phyloP scores from a whole-genome alignment of 2,113 vertebrate species.

The Prinia subflava region DNA sequence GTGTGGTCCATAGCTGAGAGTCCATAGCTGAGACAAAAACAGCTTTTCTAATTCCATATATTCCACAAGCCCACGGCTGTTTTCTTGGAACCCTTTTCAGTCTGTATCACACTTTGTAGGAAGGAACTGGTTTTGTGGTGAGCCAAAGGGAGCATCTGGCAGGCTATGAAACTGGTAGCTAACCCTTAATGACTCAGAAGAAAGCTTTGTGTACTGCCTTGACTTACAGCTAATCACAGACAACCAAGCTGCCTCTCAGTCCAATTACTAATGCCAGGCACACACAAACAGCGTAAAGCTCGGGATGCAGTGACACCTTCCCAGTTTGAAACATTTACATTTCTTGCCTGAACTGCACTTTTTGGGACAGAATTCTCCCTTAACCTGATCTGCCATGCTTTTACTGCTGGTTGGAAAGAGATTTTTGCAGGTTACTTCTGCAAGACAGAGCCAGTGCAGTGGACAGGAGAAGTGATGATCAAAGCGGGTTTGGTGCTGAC shows the following conservation, averaged over 20 bases:
- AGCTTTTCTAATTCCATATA: background rate
- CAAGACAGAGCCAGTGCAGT: background rate
- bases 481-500: background rate
- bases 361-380: background rate
- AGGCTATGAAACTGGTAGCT: background rate
- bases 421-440: background rate
- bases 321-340: background rate
- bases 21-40: background rate
- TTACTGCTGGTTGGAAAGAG: background rate
- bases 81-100: background rate
- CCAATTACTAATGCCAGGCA: background rate
- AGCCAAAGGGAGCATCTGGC: background rate
- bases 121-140: background rate
- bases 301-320: background rate
- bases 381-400: background rate
- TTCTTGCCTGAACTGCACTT: background rate
- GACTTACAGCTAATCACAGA: background rate
- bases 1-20: background rate
- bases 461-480: background rate
- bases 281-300: background rate
- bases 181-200: background rate
- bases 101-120: background rate
- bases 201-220: background rate
- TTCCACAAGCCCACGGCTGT: background rate
- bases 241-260: background rate